Conservation (phyloP, 35 echinoderm and acorn worm genomes). For the Patiria miniata region DNA sequence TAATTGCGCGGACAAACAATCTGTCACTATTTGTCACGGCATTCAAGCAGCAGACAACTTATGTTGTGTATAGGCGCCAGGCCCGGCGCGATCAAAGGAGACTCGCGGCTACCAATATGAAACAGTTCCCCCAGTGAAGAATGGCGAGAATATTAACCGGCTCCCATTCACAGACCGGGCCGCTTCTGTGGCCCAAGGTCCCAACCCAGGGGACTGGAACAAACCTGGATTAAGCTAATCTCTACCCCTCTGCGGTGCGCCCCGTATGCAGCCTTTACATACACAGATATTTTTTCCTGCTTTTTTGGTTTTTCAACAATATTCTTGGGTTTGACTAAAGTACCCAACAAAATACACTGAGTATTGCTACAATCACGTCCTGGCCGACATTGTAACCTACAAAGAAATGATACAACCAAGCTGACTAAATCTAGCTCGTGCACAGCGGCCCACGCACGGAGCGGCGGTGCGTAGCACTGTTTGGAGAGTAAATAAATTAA, state of each 20-base stretch:
- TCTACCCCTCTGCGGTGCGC: conserved; percentile 10
- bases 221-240: conserved; percentile 45
- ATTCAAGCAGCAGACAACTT: conserved; percentile 66
- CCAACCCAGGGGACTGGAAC: background rate
- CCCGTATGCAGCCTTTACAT: too few relatives aligned
- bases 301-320: background rate
- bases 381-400: background rate
- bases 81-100: conserved; percentile 66
- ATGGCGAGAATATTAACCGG: conserved; percentile 11
- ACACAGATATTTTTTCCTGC: background rate
- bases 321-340: background rate
- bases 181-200: conserved; percentile 14
- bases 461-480: conserved; percentile 17
- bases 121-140: conserved; percentile 54
- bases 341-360: too few relatives aligned
- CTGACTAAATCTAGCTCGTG: background rate
- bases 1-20: conserved; percentile 93
- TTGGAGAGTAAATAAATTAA: conserved; percentile 75
- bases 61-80: conserved; percentile 76
- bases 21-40: conserved; percentile 84
- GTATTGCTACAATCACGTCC: too few relatives aligned
- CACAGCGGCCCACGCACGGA: background rate
- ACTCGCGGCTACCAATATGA: conserved; percentile 53
- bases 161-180: conserved; percentile 20
- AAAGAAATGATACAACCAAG: background rate